Percentiles rank a stretch among this genome's conserved stretches.
Conservation (phyloP, 2,797 vertebrate species). For the Chaetodon trifasciatus region DNA sequence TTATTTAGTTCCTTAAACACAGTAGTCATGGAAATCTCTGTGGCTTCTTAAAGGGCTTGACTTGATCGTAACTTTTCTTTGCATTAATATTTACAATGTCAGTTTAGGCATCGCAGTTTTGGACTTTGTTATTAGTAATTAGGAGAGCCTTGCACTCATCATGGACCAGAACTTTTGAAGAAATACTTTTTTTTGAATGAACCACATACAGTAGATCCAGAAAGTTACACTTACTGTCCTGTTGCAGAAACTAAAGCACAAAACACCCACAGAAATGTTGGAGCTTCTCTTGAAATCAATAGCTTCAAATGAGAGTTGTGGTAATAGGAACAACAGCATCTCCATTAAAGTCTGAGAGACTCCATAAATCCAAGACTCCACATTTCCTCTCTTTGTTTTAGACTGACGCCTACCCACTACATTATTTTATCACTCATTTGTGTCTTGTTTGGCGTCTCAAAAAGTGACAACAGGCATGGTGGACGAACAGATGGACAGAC, state of each 20-base stretch:
- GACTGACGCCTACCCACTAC: neutral
- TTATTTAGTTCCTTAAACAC: neutral
- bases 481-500: too few species aligned
- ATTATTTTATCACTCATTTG: neutral
- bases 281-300: neutral
- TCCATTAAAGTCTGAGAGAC: neutral
- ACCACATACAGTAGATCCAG: neutral
- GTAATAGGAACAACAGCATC: neutral
- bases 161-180: neutral
- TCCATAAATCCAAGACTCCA: neutral
- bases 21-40: neutral
- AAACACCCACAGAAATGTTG: neutral
- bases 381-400: neutral
- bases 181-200: neutral
- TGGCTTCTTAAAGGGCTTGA: neutral
- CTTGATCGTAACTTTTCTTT: neutral
- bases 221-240: neutral
- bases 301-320: neutral
- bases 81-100: neutral
- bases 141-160: neutral
- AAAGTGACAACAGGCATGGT: too few species aligned
- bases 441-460: too few species aligned
- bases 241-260: constrained; percentile 6
- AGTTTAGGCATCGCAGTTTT: neutral
- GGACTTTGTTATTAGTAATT: constrained; percentile 1